phyloP scores from a whole-genome alignment of 1,140 invertebrate genomes.

The Dendroctonus ponderosae region DNA sequence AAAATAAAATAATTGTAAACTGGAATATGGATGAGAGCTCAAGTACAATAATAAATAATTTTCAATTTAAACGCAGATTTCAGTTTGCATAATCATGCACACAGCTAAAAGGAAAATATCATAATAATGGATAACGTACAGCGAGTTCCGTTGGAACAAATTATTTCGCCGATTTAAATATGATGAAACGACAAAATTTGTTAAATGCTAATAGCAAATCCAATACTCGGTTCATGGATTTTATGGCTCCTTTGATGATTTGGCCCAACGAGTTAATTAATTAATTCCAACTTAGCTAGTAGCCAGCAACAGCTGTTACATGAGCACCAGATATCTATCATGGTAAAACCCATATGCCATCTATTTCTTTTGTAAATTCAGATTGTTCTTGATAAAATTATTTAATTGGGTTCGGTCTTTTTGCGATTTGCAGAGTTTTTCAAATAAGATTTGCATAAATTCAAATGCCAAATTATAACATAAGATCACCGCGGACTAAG shows the following conservation, averaged over 20 bases:
- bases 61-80: slow-evolving; percentile 22
- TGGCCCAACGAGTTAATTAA: slow-evolving; percentile 19
- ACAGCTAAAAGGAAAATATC: slow-evolving; percentile 17
- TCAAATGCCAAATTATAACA: slow-evolving; percentile 10
- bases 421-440: too few relatives aligned
- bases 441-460: too few relatives aligned
- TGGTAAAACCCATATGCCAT: too few relatives aligned
- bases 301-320: too few relatives aligned
- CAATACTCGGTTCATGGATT: slow-evolving; percentile 9
- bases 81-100: slow-evolving; percentile 7
- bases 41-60: slow-evolving; percentile 23
- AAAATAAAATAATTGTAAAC: slow-evolving; percentile 1
- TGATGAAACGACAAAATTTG: slow-evolving; percentile 27
- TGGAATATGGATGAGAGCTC: slow-evolving; percentile 14
- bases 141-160: slow-evolving; percentile 20
- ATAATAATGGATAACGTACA: slow-evolving; percentile 10
- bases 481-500: slow-evolving; percentile 1
- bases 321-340: too few relatives aligned
- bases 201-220: slow-evolving; percentile 22
- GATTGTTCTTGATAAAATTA: too few relatives aligned
- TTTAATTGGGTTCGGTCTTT: too few relatives aligned
- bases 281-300: slow-evolving; percentile 17
- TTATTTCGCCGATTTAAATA: slow-evolving; percentile 24
- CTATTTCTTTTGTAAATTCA: too few relatives aligned
- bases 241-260: slow-evolving; percentile 18